Percentiles rank a stretch among this genome's conserved stretches.
Conservation (phyloP, 2,797 vertebrate species). For the Oreochromis mossambicus region DNA sequence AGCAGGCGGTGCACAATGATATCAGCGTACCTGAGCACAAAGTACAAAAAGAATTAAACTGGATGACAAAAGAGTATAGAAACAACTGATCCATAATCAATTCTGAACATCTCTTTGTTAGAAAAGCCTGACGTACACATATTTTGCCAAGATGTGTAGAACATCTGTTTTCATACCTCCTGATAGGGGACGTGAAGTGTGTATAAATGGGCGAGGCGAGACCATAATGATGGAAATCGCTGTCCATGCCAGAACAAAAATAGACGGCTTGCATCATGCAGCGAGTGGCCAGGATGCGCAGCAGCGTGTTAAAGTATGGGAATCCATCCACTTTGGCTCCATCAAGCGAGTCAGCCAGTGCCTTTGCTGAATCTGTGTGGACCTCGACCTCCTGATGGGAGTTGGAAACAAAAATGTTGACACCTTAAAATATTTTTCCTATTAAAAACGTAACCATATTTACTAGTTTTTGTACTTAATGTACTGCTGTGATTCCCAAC, state of each 20-base stretch:
- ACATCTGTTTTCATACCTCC: constrained; percentile 78
- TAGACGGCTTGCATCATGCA: constrained; percentile 99
- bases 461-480: background rate
- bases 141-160: background rate
- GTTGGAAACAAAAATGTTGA: background rate
- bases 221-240: constrained; percentile 95
- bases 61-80: background rate
- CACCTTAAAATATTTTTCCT: background rate
- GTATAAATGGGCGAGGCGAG: constrained; percentile 97
- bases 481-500: background rate
- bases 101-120: background rate
- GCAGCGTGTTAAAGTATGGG: constrained; percentile 89
- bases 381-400: constrained; percentile 81
- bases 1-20: constrained; percentile 94
- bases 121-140: background rate
- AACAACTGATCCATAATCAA: background rate
- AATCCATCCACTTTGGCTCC: constrained; percentile 79
- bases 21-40: constrained; percentile 84
- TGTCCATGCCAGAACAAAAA: constrained; percentile 98
- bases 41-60: too few species aligned
- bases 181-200: constrained; percentile 97
- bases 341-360: constrained; percentile 91
- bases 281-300: constrained; percentile 93
- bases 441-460: background rate
- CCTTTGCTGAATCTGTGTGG: constrained; percentile 90